Conservation (phyloP, 2,888 invertebrate species). For the Orchesella flavescens region DNA sequence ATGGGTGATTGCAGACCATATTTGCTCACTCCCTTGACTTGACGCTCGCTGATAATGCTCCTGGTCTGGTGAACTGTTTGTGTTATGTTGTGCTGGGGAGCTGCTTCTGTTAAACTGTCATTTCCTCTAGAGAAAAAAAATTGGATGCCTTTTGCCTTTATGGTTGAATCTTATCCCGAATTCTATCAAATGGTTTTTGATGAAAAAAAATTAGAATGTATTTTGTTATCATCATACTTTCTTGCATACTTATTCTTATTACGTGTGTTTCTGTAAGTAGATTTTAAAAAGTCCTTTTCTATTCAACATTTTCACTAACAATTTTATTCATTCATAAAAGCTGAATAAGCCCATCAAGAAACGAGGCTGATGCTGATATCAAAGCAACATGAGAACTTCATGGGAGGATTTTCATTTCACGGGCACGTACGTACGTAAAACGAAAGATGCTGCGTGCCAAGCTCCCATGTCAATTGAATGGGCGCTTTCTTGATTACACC, state of each 20-base stretch:
- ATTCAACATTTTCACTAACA: background rate
- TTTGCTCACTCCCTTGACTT: conserved; percentile 56
- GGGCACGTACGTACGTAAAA: conserved; percentile 15
- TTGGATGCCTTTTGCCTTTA: background rate
- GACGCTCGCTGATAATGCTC: conserved; percentile 38
- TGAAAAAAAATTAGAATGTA: conserved; percentile 44
- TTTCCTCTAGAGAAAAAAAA: background rate
- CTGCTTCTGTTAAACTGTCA: background rate
- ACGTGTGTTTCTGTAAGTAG: conserved; percentile 3
- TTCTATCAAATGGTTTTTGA: conserved; percentile 49
- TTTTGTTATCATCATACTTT: background rate
- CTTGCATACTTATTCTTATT: conserved; percentile 9
- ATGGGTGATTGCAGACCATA: conserved; percentile 63
- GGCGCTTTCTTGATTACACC: conserved; percentile 36
- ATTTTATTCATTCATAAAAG: conserved; percentile 8
- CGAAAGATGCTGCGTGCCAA: background rate
- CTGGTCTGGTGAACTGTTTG: conserved; percentile 23
- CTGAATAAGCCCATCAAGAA: conserved; percentile 22
- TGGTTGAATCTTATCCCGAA: conserved; percentile 39
- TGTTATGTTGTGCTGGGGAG: background rate
- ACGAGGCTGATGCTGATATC: conserved; percentile 5
- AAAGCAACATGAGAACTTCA: background rate
- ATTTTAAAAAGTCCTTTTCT: background rate
- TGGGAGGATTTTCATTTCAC: background rate
- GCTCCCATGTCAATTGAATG: conserved; percentile 4